A percentile compares a stretch with the other conserved stretches of the same genome.
Conservation (phyloP, 92 coral and sea anemone genomes). For the Phenganax stokvisi region DNA sequence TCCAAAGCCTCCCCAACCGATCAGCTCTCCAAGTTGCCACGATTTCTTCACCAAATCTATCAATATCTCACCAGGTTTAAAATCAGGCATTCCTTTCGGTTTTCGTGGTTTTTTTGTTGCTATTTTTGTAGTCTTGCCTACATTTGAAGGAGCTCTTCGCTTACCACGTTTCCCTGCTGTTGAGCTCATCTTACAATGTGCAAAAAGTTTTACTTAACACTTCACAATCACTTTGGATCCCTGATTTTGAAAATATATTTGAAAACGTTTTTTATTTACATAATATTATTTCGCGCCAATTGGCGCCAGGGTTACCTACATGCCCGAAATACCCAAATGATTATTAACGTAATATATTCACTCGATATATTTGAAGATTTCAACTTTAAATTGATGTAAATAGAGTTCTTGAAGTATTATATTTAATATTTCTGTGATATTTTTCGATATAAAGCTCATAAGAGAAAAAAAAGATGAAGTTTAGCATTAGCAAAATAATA, state of each 20-base stretch:
- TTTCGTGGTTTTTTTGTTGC: constrained; percentile 65
- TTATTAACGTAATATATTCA: background rate
- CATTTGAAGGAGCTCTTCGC: constrained; percentile 43
- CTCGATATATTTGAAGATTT: background rate
- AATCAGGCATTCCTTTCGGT: constrained; percentile 88
- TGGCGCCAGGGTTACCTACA: background rate
- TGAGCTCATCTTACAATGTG: constrained; percentile 19
- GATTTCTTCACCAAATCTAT: constrained; percentile 73
- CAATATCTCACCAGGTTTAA: constrained; percentile 62
- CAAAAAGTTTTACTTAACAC: background rate
- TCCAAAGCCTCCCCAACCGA: constrained; percentile 99
- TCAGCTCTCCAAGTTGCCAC: constrained; percentile 75
- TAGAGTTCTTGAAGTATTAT: background rate
- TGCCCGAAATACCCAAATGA: background rate
- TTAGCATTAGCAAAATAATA: no score
- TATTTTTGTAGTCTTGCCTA: constrained; percentile 43
- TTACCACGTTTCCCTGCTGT: constrained; percentile 51
- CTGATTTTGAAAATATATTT: no score
- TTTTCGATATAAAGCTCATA: no score
- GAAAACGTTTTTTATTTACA: background rate
- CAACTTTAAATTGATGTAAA: background rate
- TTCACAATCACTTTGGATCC: no score
- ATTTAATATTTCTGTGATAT: no score
- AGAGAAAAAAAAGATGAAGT: no score
- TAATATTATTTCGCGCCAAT: constrained; percentile 9